phyloP scores from a whole-genome alignment of 2,888 invertebrate species.

The Xylophagus ater region DNA sequence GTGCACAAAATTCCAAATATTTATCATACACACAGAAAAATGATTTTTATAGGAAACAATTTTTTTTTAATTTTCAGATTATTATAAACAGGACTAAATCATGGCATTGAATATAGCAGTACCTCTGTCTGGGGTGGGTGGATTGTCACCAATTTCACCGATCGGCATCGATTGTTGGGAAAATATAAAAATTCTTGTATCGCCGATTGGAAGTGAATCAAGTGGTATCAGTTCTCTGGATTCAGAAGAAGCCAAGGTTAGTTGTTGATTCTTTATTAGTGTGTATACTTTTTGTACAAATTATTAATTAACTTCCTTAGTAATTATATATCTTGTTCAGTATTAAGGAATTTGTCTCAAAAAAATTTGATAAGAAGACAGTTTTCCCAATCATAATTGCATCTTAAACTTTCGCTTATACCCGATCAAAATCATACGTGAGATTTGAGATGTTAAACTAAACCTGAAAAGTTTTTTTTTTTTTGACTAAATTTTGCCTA shows the following conservation, averaged over 20 bases:
- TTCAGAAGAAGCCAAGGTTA: constrained; percentile 29
- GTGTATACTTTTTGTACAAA: no score
- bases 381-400: no score
- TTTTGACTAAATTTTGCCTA: no score
- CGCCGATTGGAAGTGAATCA: constrained; percentile 47
- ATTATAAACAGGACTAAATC: constrained; percentile 29
- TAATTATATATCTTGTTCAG: no score
- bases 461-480: no score
- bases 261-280: constrained; percentile 7
- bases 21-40: no score
- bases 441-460: no score
- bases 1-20: no score
- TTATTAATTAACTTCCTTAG: no score
- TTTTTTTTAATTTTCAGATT: constrained; percentile 20
- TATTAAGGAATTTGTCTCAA: constrained; percentile 7
- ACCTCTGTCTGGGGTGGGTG: constrained; percentile 43
- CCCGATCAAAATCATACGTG: no score
- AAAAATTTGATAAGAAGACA: constrained; percentile 15
- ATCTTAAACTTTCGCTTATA: no score
- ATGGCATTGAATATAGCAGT: constrained; percentile 53
- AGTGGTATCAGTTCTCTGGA: constrained; percentile 50
- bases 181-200: constrained; percentile 22
- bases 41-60: no score
- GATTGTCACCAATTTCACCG: constrained; percentile 23
- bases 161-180: constrained; percentile 23